Evolutionary conservation across 2,113 vertebrate species (phyloP).

Genomic region (Carassius auratus): DNA sequence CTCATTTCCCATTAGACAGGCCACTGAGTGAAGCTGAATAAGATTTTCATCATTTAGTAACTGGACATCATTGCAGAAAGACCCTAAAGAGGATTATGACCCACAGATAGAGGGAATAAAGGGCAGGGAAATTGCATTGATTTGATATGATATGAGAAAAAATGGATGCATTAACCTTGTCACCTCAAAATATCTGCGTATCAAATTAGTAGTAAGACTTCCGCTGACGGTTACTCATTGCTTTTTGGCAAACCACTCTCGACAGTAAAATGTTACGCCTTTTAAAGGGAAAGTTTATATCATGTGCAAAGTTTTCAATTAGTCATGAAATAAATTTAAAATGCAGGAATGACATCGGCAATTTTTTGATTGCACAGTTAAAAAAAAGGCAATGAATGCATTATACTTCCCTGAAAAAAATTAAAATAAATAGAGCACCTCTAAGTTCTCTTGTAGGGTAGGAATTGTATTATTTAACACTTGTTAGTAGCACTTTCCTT

Average conservation of each 20-base stretch:
- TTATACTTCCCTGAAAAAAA: constrained; percentile 18
- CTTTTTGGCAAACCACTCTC: constrained; percentile 4
- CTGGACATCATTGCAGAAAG: constrained; percentile 42
- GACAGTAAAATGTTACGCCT: not conserved
- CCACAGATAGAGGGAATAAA: constrained; percentile 40
- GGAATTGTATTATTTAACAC: constrained; percentile 21
- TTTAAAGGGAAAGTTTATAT: constrained; percentile 13
- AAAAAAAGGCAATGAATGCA: not conserved
- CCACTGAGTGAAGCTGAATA: constrained; percentile 54
- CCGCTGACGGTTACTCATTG: constrained; percentile 27
- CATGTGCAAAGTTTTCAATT: constrained; percentile 23
- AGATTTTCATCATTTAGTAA: constrained; percentile 54
- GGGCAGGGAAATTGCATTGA: constrained; percentile 40
- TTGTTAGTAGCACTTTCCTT: constrained; percentile 13
- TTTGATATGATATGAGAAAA: constrained; percentile 45
- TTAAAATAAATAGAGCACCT: not conserved
- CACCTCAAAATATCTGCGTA: constrained; percentile 49
- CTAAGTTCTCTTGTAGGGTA: constrained; percentile 3
- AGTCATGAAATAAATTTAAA: not conserved
- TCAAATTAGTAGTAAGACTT: constrained; percentile 45
- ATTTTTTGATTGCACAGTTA: not conserved
- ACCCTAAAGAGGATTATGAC: constrained; percentile 50
- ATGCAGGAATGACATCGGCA: not conserved
- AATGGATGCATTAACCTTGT: constrained; percentile 56
- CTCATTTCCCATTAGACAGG: constrained; percentile 50